Base-by-base conservation (phyloP, 2,113 vertebrate species). In the Pampusana beccarii region DNA sequence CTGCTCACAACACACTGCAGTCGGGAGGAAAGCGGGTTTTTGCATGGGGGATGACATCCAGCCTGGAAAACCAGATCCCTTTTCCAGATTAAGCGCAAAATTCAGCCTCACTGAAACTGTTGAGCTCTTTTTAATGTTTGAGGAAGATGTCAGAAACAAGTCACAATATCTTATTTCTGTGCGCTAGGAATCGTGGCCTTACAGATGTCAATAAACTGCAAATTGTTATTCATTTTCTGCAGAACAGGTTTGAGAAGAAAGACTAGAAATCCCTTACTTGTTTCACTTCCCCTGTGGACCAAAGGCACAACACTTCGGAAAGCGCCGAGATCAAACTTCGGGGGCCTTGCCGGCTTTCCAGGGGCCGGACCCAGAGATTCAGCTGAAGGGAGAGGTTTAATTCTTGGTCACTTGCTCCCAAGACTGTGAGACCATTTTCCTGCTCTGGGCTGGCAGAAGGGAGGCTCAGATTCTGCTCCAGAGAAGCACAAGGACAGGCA, bases 331-430 rank as follows among this genome's bases (percentile, higher is more conserved):
- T 97, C 91, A 74, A 98, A 81, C 0, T n/a, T 58, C 0, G 88
- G 95, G n/a, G 97, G 98, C 64, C 96, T 98, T 6, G 57, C 42
- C 8, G 98, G 98, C 89, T 99, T 99, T 51, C 58, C 34, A 66
- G 98, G 98, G 72, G 98, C 88, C 20, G 93, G 91, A 56, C 96
- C 98, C 74, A 97, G 95, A 58, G 81, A 92, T 20, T 90, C 70
- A 3, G 77, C 23, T 17, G 98, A 75, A 66, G 98, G 98, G 48
- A 98, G 95, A 54, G 85, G 46, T 90, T 96, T 98, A 12, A 58
- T 87, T 77, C 72, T 98, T 48, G 97, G 97, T 46, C 92, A 91
- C 51, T 97, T 97, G 16, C 13, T 87, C 75, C 70, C 15, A 1
- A 50, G 48, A 56, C 21, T 74, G 36, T 50, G 33, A 33, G 19